Conservation (phyloP, 2,113 vertebrate species). For the Procavia capensis region DNA sequence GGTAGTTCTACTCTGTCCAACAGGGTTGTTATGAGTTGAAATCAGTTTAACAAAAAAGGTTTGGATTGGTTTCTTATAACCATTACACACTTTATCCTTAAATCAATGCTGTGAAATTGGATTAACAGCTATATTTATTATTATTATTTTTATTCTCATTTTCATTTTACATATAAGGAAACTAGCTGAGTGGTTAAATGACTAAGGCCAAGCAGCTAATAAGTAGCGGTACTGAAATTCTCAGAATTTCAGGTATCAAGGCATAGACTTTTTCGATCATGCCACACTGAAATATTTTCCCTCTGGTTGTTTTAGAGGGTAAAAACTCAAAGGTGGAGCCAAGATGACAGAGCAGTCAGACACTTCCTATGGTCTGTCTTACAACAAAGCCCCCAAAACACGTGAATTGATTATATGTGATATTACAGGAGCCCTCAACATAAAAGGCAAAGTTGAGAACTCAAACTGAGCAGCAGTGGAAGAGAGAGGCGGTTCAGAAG, state of each 20-base stretch:
- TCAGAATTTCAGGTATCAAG: slow-evolving; percentile 18
- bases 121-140: background rate
- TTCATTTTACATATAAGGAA: slow-evolving; percentile 40
- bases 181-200: background rate
- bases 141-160: slow-evolving; percentile 44
- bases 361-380: too few species aligned
- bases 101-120: slow-evolving; percentile 20
- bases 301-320: background rate
- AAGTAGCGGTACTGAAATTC: background rate
- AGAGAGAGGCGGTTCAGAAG: too few species aligned
- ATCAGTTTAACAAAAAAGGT: too few species aligned
- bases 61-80: slow-evolving; percentile 6
- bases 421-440: too few species aligned
- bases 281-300: background rate
- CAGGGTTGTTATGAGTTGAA: too few species aligned
- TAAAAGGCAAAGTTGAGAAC: too few species aligned
- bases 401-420: too few species aligned
- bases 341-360: too few species aligned
- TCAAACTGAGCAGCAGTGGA: too few species aligned
- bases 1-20: too few species aligned
- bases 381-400: too few species aligned
- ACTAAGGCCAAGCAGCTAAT: slow-evolving; percentile 19
- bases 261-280: slow-evolving; percentile 8
- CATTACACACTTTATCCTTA: slow-evolving; percentile 29
- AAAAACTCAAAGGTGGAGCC: too few species aligned